Percentiles rank a stretch among this genome's conserved stretches.
phyloP scores from a whole-genome alignment of 2,113 vertebrate genomes.

The Neodon shergylaensis region DNA sequence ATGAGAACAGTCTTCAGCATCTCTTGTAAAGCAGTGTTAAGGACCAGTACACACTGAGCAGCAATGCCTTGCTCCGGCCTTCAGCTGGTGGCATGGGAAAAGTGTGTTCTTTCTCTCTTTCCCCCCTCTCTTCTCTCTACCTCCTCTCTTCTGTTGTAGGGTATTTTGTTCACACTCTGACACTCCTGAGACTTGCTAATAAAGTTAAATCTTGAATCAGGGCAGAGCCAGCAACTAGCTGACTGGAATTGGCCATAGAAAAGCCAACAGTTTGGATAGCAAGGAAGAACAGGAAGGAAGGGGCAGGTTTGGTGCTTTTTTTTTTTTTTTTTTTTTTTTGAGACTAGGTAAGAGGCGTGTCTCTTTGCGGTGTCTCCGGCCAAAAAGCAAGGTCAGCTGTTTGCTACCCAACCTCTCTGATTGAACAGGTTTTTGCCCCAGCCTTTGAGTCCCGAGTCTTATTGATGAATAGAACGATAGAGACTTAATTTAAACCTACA shows the following conservation, averaged over 20 bases:
- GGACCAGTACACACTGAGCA: neutral
- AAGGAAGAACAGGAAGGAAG: neutral
- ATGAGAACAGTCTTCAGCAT: neutral
- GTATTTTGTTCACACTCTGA: neutral
- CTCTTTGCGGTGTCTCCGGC: neutral
- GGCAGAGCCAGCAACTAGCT: neutral
- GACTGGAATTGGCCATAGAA: neutral
- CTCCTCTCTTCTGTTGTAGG: neutral
- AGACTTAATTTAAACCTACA: neutral
- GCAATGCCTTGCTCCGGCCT: neutral
- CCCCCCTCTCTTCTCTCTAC: neutral
- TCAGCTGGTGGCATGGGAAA: neutral
- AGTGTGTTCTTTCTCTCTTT: neutral
- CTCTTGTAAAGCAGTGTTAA: neutral
- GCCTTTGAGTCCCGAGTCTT: neutral
- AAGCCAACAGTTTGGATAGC: neutral
- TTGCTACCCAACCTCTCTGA: neutral
- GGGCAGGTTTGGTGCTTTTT: neutral
- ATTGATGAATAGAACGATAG: neutral
- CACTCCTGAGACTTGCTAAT: neutral
- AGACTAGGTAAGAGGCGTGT: neutral
- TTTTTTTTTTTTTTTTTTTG: neutral
- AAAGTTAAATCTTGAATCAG: neutral
- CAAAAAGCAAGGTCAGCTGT: neutral
- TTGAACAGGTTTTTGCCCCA: neutral